Percentiles rank a stretch among this genome's conserved stretches.
Evolutionary conservation across 92 coral and sea anemone genomes (phyloP).

Genomic region (Paramuricea clavata): DNA sequence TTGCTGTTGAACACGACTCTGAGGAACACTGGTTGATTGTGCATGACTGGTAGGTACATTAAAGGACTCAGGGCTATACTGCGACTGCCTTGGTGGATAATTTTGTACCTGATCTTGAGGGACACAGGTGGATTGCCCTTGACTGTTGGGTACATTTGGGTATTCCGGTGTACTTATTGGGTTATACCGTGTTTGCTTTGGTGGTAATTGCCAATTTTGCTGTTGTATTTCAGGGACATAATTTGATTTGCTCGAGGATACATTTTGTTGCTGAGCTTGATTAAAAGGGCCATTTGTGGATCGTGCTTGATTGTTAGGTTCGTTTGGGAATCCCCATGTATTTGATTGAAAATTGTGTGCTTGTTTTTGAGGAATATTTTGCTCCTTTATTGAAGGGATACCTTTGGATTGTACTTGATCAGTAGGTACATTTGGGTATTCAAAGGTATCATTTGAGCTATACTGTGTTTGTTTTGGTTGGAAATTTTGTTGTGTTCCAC

Average conservation of each 20-base stretch:
- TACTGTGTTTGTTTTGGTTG: constrained; percentile 6
- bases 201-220: neutral
- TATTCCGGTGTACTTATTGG: neutral
- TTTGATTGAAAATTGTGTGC: neutral
- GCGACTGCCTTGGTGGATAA: neutral
- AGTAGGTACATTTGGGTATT: neutral
- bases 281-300: neutral
- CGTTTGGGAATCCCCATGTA: neutral
- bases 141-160: neutral
- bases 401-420: neutral
- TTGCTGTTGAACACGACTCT: neutral
- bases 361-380: neutral
- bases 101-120: neutral
- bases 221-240: neutral
- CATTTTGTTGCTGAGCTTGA: neutral
- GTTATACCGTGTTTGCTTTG: neutral
- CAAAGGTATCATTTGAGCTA: neutral
- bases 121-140: neutral
- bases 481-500: neutral
- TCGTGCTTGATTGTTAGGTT: constrained; percentile 15
- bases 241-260: neutral
- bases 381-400: neutral
- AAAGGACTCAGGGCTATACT: neutral
- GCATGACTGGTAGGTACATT: neutral
- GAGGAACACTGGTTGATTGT: neutral